These are phyloP conservation scores for Patella pellucida DNA, from an alignment of 2,888 invertebrate genomes.

Conservation along the genomic window DNA sequence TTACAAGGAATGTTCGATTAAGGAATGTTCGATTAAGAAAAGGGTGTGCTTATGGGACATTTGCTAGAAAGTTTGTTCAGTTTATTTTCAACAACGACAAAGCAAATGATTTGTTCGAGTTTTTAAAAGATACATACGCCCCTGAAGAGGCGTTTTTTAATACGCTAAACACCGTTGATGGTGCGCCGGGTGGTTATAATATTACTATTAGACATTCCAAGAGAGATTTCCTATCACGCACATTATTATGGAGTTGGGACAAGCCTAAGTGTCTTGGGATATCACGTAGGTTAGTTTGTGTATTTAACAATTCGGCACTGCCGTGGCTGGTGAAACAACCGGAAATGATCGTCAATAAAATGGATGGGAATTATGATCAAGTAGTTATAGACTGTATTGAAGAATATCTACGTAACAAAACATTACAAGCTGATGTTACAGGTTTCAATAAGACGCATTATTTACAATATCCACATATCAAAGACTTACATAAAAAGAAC, in stretches of 20 bases:
- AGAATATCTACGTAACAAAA: slow-evolving; percentile 1
- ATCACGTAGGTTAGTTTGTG: slow-evolving; percentile 44
- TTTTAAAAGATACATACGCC: slow-evolving; percentile 62
- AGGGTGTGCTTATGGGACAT: slow-evolving; percentile 63
- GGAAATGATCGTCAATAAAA: slow-evolving; percentile 66
- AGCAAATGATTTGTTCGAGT: slow-evolving; percentile 51
- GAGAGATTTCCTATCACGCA: slow-evolving; percentile 43
- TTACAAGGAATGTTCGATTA: slow-evolving; percentile 39
- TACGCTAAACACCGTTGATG: slow-evolving; percentile 53
- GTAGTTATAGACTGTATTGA: background rate
- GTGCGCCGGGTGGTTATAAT: slow-evolving; percentile 55
- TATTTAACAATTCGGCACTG: slow-evolving; percentile 53
- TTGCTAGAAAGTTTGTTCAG: slow-evolving; percentile 57
- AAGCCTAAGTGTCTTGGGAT: slow-evolving; percentile 34
- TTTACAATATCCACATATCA: background rate
- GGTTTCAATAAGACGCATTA: background rate
- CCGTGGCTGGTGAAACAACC: slow-evolving; percentile 49
- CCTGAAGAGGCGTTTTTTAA: slow-evolving; percentile 68
- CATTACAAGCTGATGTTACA: background rate
- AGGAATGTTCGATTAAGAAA: slow-evolving; percentile 52
- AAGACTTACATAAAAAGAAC: background rate
- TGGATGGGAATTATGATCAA: background rate
- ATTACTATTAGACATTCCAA: slow-evolving; percentile 42
- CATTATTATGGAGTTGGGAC: slow-evolving; percentile 49
- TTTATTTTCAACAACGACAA: slow-evolving; percentile 51